Percentiles rank a stretch among this genome's conserved stretches.
phyloP scores from a whole-genome alignment of 2,113 vertebrate species.

The Nyctibius bracteatus region DNA sequence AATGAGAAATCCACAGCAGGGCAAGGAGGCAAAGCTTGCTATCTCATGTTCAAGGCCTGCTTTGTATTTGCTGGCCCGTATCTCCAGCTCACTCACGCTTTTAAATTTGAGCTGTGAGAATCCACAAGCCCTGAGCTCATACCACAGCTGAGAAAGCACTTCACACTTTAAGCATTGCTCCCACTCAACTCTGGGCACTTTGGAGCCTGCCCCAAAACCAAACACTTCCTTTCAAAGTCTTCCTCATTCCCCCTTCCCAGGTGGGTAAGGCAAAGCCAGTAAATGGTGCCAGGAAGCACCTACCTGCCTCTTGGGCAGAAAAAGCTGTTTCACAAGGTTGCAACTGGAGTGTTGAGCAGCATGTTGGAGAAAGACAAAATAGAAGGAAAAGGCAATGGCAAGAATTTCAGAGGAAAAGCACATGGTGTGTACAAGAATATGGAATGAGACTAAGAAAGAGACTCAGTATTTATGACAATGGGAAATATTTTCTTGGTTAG shows the following conservation, averaged over 20 bases:
- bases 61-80: neutral
- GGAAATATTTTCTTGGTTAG: neutral
- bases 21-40: neutral
- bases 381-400: neutral
- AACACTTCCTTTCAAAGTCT: neutral
- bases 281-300: neutral
- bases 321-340: neutral
- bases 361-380: neutral
- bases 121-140: neutral
- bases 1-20: neutral
- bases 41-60: neutral
- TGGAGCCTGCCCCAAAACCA: neutral
- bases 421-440: neutral
- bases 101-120: neutral
- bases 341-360: neutral
- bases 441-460: neutral
- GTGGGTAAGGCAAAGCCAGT: neutral
- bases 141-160: neutral
- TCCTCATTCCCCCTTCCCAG: neutral
- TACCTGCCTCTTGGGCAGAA: neutral
- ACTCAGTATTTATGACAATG: neutral
- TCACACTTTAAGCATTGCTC: neutral
- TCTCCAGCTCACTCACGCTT: neutral
- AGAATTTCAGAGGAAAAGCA: neutral
- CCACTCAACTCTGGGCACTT: neutral